Conservation (phyloP, 2,888 invertebrate genomes). For the Agonopterix arenella region DNA sequence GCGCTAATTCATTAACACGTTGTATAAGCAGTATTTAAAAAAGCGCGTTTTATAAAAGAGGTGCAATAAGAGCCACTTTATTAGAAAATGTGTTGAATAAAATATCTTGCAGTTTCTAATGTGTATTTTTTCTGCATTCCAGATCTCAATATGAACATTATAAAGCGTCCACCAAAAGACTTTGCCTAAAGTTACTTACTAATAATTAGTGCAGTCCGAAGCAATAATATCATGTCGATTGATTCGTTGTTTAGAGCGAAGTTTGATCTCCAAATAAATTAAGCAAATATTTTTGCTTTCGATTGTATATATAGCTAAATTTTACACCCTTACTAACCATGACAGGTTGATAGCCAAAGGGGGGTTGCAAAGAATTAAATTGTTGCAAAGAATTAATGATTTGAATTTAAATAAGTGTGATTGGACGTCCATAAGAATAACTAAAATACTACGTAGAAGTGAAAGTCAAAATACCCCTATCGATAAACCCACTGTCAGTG, state of each 20-base stretch:
- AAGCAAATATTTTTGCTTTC: not conserved
- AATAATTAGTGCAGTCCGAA: conserved; percentile 5
- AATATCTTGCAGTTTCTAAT: too few species aligned
- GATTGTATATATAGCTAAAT: conserved; percentile 13
- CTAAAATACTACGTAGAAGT: too few species aligned
- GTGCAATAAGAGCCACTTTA: too few species aligned
- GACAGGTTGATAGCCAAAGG: not conserved
- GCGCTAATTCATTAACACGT: too few species aligned
- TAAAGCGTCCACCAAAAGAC: conserved; percentile 53
- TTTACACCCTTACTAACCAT: conserved; percentile 3
- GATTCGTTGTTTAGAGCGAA: conserved; percentile 5
- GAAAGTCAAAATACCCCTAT: too few species aligned
- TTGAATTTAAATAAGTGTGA: too few species aligned
- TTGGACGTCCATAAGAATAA: too few species aligned
- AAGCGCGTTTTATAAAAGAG: too few species aligned
- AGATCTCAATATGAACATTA: conserved; percentile 38
- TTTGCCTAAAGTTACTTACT: conserved; percentile 29
- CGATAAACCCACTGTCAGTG: too few species aligned
- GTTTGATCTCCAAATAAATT: conserved; percentile 15
- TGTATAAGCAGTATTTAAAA: too few species aligned
- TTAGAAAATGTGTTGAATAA: too few species aligned
- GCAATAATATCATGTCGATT: not conserved
- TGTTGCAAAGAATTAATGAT: too few species aligned
- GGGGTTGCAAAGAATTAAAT: not conserved
- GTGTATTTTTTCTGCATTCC: conserved; percentile 18